These are phyloP conservation scores for Eunapius fragilis DNA, from an alignment of 37 sponge, comb jelly and placozoan genomes.

Conservation along the genomic window DNA sequence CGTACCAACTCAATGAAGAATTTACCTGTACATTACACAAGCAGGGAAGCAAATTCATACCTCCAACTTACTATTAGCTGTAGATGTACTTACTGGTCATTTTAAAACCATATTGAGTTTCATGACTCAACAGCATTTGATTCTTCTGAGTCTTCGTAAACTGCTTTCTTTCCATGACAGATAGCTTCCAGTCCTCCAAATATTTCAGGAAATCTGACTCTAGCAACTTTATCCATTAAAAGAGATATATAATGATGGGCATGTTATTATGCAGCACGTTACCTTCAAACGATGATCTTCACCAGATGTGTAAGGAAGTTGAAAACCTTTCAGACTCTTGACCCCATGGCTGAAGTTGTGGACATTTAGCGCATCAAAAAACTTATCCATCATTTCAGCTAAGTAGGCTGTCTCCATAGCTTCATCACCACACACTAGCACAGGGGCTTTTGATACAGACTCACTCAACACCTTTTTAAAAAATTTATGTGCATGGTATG, in stretches of 20 bases:
- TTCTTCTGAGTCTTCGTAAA: constrained; percentile 7
- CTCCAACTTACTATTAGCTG: not conserved
- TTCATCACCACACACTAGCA: constrained; percentile 6
- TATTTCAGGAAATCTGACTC: constrained; percentile 26
- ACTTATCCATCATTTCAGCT: constrained; percentile 18
- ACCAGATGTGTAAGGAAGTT: not conserved
- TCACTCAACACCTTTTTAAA: constrained; percentile 33
- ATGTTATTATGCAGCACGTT: not conserved
- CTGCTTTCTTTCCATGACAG: not conserved
- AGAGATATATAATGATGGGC: too few species aligned
- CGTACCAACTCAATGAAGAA: constrained; percentile 20
- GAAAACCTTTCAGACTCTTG: constrained; percentile 1
- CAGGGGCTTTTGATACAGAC: constrained; percentile 35
- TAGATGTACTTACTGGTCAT: constrained; percentile 11
- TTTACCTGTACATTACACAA: constrained; percentile 4
- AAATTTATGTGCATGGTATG: not conserved
- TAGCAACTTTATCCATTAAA: constrained; percentile 5
- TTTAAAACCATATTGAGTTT: not conserved
- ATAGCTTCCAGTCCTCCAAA: constrained; percentile 26
- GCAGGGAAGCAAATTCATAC: too few species aligned
- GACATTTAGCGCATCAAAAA: constrained; percentile 36
- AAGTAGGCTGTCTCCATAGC: constrained; percentile 29
- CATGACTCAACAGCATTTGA: constrained; percentile 17
- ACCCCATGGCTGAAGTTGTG: constrained; percentile 15
- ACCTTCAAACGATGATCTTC: constrained; percentile 3